phyloP scores from a whole-genome alignment of 1,140 invertebrate genomes.

The Colletes gigas region DNA sequence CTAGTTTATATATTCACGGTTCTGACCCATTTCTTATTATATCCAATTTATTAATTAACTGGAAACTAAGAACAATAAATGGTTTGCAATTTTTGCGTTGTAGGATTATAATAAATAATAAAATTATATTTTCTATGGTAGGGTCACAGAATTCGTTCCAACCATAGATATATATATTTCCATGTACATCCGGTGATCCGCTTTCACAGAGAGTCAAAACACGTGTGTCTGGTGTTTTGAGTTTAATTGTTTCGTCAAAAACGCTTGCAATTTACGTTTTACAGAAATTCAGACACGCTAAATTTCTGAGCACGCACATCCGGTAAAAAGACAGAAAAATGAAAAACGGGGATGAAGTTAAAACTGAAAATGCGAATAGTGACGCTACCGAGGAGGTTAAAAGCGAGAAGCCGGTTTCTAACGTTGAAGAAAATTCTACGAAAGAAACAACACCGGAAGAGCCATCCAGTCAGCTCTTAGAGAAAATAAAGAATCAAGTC shows the following conservation, averaged over 20 bases:
- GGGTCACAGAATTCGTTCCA: not conserved
- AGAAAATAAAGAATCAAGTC: slow-evolving; percentile 74
- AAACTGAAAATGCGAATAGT: slow-evolving; percentile 26
- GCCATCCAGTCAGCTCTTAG: slow-evolving; percentile 60
- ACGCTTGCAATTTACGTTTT: not conserved
- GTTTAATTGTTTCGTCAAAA: not conserved
- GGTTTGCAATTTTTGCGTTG: too few species aligned
- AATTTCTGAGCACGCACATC: not conserved
- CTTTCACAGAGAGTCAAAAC: not conserved
- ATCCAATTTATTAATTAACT: too few species aligned
- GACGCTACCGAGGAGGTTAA: slow-evolving; percentile 39
- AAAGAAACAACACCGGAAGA: slow-evolving; percentile 31
- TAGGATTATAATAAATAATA: too few species aligned
- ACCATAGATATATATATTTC: too few species aligned
- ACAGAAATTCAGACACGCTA: not conserved
- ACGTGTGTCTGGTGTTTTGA: slow-evolving; percentile 28
- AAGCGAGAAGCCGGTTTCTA: slow-evolving; percentile 44
- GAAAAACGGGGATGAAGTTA: slow-evolving; percentile 60
- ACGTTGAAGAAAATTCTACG: slow-evolving; percentile 37
- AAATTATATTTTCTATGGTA: not conserved
- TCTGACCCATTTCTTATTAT: too few species aligned
- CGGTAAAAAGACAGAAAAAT: slow-evolving; percentile 2
- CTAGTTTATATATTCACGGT: too few species aligned
- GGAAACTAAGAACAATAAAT: too few species aligned
- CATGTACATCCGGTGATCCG: slow-evolving; percentile 6